Evolutionary conservation across 2,888 invertebrate genomes (phyloP), one percentile per base, ranked within the genome.

Genomic region (Rhagium mordax): DNA sequence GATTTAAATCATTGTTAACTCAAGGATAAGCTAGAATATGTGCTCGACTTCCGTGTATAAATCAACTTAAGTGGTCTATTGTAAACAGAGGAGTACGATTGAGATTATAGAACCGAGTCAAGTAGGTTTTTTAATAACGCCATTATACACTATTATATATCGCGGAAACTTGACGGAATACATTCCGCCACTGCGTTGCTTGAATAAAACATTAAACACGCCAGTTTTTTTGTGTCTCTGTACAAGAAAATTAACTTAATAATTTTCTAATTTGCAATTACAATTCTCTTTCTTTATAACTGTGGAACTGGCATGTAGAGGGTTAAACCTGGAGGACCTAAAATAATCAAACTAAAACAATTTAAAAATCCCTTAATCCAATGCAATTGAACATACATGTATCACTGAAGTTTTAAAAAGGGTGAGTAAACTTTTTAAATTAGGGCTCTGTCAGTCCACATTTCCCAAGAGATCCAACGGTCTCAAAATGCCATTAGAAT

Each of bases 361-460:
- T 33, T 51, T 51, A 20, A 33, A 53, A 65, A 33, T 29, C 29
- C 20, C 10, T 53, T 65, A 53, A 65, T 53, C 18, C 53, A 29
- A 13, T 20, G 29, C 33, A 65, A 21, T 65, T 27, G 29, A 65
- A 53, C 33, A 33, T 51, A 53, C 20, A 59, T 29, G 65, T 53
- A 65, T 53, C 18, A 8, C 65, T 33, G 53, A 65, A 65, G 33
- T 59, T 65, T 65, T 41, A 10, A 41, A 65, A 65, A 48, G 15
- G 65, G 20, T 8, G 65, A 53, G 20, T 53, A 65, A 65, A 65
- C 65, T 65, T 65, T 65, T 65, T 65, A 65, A 53, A 65, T 65
- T 65, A 65, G 65, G 53, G 33, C 53, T 65, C 51, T 53, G 33
- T 4, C 65, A 20, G 53, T 65, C 53, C 41, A 53, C 65, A 51